Conservation (phyloP, 2,888 invertebrate genomes). For the Drosophila rubida region DNA sequence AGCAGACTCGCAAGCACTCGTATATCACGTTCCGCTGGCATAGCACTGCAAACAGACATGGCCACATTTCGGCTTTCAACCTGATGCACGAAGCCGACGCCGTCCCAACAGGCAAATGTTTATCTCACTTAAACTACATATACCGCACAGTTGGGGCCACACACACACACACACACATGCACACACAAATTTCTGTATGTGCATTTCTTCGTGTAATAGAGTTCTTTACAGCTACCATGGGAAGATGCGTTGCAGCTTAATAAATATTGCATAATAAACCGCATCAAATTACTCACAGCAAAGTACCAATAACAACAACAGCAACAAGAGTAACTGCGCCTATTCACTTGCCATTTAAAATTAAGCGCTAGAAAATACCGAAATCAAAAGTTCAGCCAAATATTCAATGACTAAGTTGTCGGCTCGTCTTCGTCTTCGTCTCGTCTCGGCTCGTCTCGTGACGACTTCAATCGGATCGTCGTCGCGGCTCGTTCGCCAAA, state of each 20-base stretch:
- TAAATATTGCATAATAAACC: conserved; percentile 22
- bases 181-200: too few species aligned
- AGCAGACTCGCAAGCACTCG: conserved; percentile 38
- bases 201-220: conserved; percentile 4
- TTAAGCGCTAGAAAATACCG: conserved; percentile 14
- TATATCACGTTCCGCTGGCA: conserved; percentile 56
- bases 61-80: conserved; percentile 35
- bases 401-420: conserved; percentile 47
- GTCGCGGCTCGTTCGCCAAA: conserved; percentile 16
- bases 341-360: conserved; percentile 52
- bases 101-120: conserved; percentile 43
- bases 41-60: conserved; percentile 20
- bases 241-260: conserved; percentile 19
- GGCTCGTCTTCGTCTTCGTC: background rate
- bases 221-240: conserved; percentile 14
- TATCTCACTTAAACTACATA: conserved; percentile 41
- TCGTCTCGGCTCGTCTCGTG: background rate
- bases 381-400: conserved; percentile 57
- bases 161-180: background rate
- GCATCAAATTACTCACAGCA: conserved; percentile 28
- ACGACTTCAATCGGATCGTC: background rate
- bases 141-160: conserved; percentile 22
- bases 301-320: conserved; percentile 14
- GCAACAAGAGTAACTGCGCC: conserved; percentile 18
- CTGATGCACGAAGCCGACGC: conserved; percentile 44